A percentile compares a stretch with the other conserved stretches of the same genome.
Conservation (phyloP, 2,888 invertebrate species). For the Mimachlamys varia region DNA sequence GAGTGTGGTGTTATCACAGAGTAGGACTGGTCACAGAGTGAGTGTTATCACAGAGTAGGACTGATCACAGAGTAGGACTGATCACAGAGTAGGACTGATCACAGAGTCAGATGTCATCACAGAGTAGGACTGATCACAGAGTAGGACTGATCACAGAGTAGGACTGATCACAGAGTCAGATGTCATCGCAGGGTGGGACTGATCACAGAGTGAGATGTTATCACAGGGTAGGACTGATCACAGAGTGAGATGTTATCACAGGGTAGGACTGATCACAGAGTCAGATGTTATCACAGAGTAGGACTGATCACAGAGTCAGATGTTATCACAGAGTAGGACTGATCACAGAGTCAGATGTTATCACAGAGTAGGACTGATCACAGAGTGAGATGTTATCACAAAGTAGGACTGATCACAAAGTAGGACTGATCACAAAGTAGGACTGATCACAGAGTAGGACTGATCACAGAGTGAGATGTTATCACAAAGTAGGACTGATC, state of each 20-base stretch:
- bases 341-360: neutral
- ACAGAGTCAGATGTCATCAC: neutral
- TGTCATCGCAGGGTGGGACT: neutral
- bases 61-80: neutral
- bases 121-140: neutral
- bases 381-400: neutral
- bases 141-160: neutral
- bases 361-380: conserved; percentile 16
- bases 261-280: neutral
- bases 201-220: neutral
- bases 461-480: neutral
- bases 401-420: neutral
- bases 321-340: neutral
- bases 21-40: neutral
- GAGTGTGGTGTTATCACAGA: neutral
- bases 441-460: conserved; percentile 14
- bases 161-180: neutral
- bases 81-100: conserved; percentile 2
- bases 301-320: neutral
- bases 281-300: neutral
- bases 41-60: neutral
- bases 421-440: conserved; percentile 10
- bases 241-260: neutral
- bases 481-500: conserved; percentile 13
- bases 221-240: neutral